phyloP scores from a whole-genome alignment of 2,113 vertebrate genomes.

The Tychaedon coryphoeus region DNA sequence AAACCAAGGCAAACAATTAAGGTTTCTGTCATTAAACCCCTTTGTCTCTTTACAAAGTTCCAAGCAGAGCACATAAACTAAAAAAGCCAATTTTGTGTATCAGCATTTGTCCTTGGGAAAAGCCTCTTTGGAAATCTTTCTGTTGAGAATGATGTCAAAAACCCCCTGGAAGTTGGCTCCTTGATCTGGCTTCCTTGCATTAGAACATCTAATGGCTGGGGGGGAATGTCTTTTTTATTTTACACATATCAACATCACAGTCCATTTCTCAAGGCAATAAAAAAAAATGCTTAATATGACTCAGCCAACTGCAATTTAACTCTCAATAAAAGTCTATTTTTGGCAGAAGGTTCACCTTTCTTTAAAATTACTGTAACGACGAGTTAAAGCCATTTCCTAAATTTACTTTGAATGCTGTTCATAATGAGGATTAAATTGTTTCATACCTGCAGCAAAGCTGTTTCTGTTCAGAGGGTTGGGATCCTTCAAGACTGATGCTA shows the following conservation, averaged over 20 bases:
- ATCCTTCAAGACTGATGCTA: slow-evolving; percentile 23
- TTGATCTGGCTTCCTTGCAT: not conserved
- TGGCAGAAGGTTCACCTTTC: not conserved
- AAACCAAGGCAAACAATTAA: not conserved
- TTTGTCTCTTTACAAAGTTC: not conserved
- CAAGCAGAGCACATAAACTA: not conserved
- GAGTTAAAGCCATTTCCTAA: not conserved
- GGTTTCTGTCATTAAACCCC: not conserved
- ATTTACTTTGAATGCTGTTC: not conserved
- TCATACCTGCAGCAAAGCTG: not conserved
- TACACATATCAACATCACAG: not conserved
- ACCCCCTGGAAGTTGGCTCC: not conserved
- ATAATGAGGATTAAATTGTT: not conserved
- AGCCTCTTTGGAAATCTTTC: not conserved
- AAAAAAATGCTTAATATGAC: not conserved
- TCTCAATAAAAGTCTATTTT: slow-evolving; percentile 33
- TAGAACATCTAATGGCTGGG: not conserved
- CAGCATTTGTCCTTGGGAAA: not conserved
- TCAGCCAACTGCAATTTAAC: not conserved
- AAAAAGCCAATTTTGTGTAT: not conserved
- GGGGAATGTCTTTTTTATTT: not conserved
- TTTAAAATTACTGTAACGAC: not conserved
- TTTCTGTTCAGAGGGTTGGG: not conserved
- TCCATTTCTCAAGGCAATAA: not conserved
- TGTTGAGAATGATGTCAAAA: not conserved